phyloP scores from a whole-genome alignment of 2,113 vertebrate genomes.

The Nanger granti region DNA sequence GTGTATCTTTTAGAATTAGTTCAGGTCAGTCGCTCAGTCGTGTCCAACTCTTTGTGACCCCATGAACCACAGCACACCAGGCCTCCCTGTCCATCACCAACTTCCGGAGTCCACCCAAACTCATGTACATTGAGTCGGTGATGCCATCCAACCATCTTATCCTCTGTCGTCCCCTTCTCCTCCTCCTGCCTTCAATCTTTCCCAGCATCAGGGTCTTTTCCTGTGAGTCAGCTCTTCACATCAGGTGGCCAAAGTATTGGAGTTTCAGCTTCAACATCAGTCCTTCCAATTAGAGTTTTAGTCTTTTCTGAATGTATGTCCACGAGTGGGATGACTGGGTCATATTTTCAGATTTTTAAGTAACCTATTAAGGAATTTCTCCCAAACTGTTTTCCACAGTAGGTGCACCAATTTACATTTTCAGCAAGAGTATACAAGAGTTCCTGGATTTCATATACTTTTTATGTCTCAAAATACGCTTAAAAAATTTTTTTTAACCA shows the following conservation, averaged over 20 bases:
- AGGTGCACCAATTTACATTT: background rate
- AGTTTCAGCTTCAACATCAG: too few relatives aligned
- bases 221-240: too few relatives aligned
- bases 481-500: background rate
- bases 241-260: too few relatives aligned
- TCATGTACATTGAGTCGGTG: too few relatives aligned
- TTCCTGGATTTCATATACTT: background rate
- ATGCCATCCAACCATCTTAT: too few relatives aligned
- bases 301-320: background rate
- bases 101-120: too few relatives aligned
- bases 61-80: too few relatives aligned
- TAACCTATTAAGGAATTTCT: background rate
- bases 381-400: background rate
- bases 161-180: too few relatives aligned
- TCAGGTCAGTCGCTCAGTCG: too few relatives aligned
- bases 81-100: too few relatives aligned
- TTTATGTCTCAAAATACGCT: background rate
- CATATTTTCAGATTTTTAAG: background rate
- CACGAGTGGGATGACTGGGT: background rate
- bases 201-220: too few relatives aligned
- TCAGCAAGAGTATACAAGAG: background rate
- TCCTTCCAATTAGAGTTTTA: background rate
- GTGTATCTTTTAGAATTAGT: background rate
- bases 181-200: too few relatives aligned
- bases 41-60: rapidly evolving